These are phyloP conservation scores for Thecocarcelia acutangulata DNA, from an alignment of 2,888 invertebrate species.

Conservation along the genomic window DNA sequence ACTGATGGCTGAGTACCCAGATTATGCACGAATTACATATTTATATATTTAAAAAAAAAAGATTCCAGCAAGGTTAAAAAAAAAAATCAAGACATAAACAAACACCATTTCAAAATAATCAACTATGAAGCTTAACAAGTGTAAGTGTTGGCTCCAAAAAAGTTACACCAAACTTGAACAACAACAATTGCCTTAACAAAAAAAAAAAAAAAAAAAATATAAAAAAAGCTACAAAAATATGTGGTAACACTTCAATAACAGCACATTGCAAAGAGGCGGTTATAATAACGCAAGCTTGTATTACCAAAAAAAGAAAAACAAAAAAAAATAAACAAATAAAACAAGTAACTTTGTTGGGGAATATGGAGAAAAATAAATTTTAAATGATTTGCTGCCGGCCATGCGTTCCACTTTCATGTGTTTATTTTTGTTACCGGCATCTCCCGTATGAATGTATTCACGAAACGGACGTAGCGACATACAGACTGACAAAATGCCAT, in stretches of 20 bases:
- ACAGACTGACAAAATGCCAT: conserved; percentile 1
- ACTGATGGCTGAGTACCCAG: too few relatives aligned
- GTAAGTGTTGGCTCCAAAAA: conserved; percentile 32
- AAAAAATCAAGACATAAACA: neutral
- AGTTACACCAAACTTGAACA: conserved; percentile 24
- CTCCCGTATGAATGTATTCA: conserved; percentile 19
- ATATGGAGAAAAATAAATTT: conserved; percentile 11
- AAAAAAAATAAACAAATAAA: conserved; percentile 29
- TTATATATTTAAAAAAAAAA: neutral
- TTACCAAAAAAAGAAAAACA: conserved; percentile 26
- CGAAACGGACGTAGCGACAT: conserved; percentile 41
- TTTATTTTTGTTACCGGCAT: conserved; percentile 39
- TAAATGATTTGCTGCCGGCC: conserved; percentile 52
- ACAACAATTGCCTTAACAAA: conserved; percentile 10
- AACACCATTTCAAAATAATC: neutral
- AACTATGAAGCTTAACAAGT: conserved; percentile 27
- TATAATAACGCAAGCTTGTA: conserved; percentile 52
- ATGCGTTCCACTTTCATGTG: conserved; percentile 30
- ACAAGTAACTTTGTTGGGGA: conserved; percentile 18
- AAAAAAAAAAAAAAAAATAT: conserved; percentile 27
- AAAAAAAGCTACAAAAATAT: conserved; percentile 27
- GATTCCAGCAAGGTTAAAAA: neutral
- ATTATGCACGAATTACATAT: neutral
- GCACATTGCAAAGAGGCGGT: conserved; percentile 46
- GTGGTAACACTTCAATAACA: conserved; percentile 62